A percentile compares a stretch with the other conserved stretches of the same genome.
These are phyloP conservation scores for Fulmarus glacialis DNA, from an alignment of 2,113 vertebrate species.

Conservation along the genomic window DNA sequence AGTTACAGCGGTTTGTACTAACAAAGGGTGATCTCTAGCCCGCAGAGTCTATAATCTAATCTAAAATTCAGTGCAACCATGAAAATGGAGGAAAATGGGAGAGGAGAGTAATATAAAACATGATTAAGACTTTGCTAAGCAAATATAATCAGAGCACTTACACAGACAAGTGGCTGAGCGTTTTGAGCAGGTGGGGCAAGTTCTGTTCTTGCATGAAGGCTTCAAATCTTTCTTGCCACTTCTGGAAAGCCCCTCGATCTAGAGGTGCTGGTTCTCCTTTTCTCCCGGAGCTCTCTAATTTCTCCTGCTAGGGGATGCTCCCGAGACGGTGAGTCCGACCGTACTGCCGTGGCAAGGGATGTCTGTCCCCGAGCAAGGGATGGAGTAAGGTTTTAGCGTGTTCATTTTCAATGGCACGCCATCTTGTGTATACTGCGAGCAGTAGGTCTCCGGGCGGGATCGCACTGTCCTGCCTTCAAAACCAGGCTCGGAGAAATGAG, in stretches of 20 bases:
- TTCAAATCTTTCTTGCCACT: not conserved
- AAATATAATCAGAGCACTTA: not conserved
- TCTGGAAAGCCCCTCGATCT: not conserved
- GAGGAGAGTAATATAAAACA: not conserved
- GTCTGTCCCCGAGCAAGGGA: not conserved
- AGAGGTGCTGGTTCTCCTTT: not conserved
- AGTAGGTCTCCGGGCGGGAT: not conserved
- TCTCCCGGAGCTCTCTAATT: not conserved
- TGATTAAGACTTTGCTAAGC: not conserved
- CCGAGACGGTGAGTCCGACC: not conserved
- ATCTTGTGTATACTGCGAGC: not conserved
- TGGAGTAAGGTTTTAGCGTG: fast-evolving
- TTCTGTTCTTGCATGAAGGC: not conserved
- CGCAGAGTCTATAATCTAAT: not conserved
- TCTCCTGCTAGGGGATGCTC: not conserved
- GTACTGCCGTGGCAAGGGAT: not conserved
- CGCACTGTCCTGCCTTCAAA: not conserved
- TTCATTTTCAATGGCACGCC: not conserved
- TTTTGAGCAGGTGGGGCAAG: not conserved
- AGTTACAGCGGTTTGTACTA: not conserved
- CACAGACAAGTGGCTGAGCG: not conserved
- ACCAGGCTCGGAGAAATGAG: fast-evolving
- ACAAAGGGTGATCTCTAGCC: not conserved
- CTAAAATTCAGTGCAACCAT: not conserved
- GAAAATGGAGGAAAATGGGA: not conserved